These are phyloP conservation scores for Siphonodentalium dalli DNA, from an alignment of 2,888 invertebrate genomes.

Conservation along the genomic window DNA sequence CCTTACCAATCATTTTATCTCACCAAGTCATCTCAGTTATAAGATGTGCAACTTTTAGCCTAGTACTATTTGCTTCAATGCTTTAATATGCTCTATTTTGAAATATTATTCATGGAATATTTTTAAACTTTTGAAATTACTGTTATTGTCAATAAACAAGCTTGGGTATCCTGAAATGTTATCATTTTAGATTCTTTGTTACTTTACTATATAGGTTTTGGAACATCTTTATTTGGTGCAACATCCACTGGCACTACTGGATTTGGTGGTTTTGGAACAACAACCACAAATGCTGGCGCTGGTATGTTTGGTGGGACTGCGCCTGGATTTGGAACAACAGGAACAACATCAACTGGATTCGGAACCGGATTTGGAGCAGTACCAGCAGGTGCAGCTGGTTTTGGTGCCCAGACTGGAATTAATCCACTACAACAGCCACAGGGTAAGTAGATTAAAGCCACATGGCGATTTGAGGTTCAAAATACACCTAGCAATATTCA, in stretches of 20 bases:
- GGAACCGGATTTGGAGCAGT: not conserved
- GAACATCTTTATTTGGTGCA: too few relatives aligned
- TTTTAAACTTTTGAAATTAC: too few relatives aligned
- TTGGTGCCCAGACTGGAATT: constrained; percentile 6
- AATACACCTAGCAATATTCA: not conserved
- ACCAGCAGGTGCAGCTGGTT: not conserved
- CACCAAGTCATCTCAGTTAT: too few relatives aligned
- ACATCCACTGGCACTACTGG: constrained; percentile 9
- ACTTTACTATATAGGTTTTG: too few relatives aligned
- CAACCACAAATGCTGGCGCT: not conserved
- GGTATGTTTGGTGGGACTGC: constrained; percentile 7
- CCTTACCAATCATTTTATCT: too few relatives aligned
- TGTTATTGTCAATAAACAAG: too few relatives aligned
- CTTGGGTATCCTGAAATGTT: too few relatives aligned
- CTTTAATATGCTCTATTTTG: too few relatives aligned
- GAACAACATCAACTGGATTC: not conserved
- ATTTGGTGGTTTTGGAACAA: constrained; percentile 6
- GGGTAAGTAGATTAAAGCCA: not conserved
- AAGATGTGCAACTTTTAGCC: too few relatives aligned
- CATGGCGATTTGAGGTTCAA: not conserved
- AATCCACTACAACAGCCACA: not conserved
- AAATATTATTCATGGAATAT: too few relatives aligned
- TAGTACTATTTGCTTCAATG: too few relatives aligned
- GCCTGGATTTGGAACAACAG: not conserved
- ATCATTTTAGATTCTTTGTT: too few relatives aligned